Conservation (phyloP, 2,888 invertebrate species). For the Aporophyla nigra region DNA sequence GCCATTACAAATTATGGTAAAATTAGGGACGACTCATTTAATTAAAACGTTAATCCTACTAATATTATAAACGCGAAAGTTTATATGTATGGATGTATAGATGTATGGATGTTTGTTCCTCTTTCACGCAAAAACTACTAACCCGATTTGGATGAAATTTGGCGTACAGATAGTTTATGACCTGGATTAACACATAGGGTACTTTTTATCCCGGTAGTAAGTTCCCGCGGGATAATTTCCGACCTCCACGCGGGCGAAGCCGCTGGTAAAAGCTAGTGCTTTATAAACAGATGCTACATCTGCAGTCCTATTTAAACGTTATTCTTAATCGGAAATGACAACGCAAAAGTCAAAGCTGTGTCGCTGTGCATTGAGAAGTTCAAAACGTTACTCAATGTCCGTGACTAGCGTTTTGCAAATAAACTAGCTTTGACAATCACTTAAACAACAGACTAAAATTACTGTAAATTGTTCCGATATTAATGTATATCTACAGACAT, state of each 20-base stretch:
- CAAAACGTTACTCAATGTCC: constrained; percentile 44
- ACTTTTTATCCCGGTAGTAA: too few species aligned
- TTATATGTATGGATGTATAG: too few species aligned
- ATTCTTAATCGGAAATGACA: constrained; percentile 34
- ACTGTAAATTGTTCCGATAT: constrained; percentile 25
- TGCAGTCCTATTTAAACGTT: constrained; percentile 1
- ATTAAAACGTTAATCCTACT: neutral
- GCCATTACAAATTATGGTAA: neutral
- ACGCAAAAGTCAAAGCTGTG: constrained; percentile 19
- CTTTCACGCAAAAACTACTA: too few species aligned
- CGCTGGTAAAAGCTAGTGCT: too few species aligned
- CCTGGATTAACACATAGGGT: too few species aligned
- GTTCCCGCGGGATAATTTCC: too few species aligned
- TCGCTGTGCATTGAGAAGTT: constrained; percentile 32
- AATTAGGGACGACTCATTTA: neutral
- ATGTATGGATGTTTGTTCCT: too few species aligned
- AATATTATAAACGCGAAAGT: too few species aligned
- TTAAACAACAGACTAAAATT: constrained; percentile 33
- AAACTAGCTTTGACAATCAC: constrained; percentile 53
- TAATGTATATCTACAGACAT: neutral
- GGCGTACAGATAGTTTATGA: too few species aligned
- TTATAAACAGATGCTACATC: neutral
- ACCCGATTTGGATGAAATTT: too few species aligned
- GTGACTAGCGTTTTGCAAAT: constrained; percentile 41
- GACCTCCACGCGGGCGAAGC: too few species aligned